Evolutionary conservation across 2,888 invertebrate species (phyloP).

Genomic region (Colletes collaris): DNA sequence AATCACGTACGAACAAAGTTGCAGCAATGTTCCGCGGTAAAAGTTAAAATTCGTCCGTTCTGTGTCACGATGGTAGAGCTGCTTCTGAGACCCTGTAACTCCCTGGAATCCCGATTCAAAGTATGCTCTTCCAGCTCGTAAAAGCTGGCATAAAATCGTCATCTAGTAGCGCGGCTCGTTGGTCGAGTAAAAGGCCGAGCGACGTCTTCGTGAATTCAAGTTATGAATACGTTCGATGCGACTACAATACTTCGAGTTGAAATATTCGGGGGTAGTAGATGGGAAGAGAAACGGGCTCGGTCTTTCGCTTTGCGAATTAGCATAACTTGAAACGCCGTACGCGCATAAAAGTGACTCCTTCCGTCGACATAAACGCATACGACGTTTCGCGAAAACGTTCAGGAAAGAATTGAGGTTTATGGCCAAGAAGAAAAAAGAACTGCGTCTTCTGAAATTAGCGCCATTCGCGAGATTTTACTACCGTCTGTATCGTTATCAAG

Average conservation of each 20-base stretch:
- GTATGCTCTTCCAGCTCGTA: slow-evolving; percentile 76
- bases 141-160: slow-evolving; percentile 79
- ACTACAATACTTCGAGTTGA: slow-evolving; percentile 63
- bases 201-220: slow-evolving; percentile 74
- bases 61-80: slow-evolving; percentile 50
- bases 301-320: slow-evolving; percentile 72
- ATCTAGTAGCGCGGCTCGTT: slow-evolving; percentile 71
- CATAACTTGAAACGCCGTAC: slow-evolving; percentile 78
- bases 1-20: slow-evolving; percentile 60
- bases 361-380: slow-evolving; percentile 70
- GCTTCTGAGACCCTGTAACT: slow-evolving; percentile 63
- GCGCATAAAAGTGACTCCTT: slow-evolving; percentile 74
- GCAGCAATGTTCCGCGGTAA: slow-evolving; percentile 53
- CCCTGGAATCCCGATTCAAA: slow-evolving; percentile 74
- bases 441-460: slow-evolving; percentile 44
- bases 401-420: slow-evolving; percentile 58
- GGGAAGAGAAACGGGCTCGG: slow-evolving; percentile 19
- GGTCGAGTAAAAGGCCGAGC: slow-evolving; percentile 74
- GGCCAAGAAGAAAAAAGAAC: slow-evolving; percentile 13
- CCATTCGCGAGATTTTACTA: slow-evolving; percentile 15
- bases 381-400: slow-evolving; percentile 53
- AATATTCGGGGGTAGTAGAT: slow-evolving; percentile 1
- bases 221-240: slow-evolving; percentile 80
- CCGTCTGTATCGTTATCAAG: no score
- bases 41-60: slow-evolving; percentile 62